A percentile compares a stretch with the other conserved stretches of the same genome.
phyloP scores from a whole-genome alignment of 1,140 invertebrate species.

The Procambarus clarkii region DNA sequence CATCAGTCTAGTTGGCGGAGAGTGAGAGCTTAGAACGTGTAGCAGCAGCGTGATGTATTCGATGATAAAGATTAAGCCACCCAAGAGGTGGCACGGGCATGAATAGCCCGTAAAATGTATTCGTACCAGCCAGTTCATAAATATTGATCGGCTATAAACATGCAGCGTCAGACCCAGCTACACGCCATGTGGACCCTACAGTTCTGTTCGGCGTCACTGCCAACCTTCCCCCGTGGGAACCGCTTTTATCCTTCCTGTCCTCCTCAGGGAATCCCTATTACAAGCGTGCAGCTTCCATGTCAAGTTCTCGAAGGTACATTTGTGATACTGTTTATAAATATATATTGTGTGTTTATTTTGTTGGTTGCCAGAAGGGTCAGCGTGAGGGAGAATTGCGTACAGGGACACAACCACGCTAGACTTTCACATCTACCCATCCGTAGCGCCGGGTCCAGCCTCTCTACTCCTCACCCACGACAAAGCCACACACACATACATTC shows the following conservation, averaged over 20 bases:
- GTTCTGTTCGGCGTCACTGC: not conserved
- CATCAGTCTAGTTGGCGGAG: not conserved
- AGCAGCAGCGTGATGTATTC: not conserved
- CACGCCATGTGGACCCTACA: not conserved
- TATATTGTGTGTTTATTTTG: not conserved
- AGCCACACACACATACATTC: not conserved
- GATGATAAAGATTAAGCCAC: too few species aligned
- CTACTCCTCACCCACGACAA: not conserved
- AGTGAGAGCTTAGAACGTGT: not conserved
- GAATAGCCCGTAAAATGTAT: too few species aligned
- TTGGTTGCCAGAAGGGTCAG: not conserved
- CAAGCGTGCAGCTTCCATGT: too few species aligned
- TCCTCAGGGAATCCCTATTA: not conserved
- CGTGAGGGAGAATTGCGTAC: not conserved
- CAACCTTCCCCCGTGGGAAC: not conserved
- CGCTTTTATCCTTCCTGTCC: not conserved
- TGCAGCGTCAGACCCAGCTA: slow-evolving; percentile 10
- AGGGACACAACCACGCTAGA: not conserved
- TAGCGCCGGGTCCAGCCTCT: not conserved
- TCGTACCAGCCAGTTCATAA: not conserved
- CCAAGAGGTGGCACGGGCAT: too few species aligned
- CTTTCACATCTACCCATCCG: slow-evolving; percentile 27
- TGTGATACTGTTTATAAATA: not conserved
- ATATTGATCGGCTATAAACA: slow-evolving; percentile 13
- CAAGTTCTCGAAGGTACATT: too few species aligned